A percentile compares a stretch with the other conserved stretches of the same genome.
Evolutionary conservation across 2,888 invertebrate species (phyloP).

Genomic region (Phragmatobia fuliginosa): DNA sequence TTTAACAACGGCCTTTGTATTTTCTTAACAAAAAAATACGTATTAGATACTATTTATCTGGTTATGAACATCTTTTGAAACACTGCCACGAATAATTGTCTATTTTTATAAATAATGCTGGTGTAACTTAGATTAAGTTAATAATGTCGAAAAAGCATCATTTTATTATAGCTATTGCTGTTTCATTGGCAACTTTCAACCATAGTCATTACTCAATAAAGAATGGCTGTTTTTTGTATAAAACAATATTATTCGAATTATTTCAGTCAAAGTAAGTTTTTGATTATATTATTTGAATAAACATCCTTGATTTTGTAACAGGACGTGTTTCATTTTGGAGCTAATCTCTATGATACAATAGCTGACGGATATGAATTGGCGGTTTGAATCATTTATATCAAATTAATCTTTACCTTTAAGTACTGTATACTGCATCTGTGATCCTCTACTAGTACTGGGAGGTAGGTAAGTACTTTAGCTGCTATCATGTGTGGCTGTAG

Average conservation of each 20-base stretch:
- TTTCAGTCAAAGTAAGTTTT: slow-evolving; percentile 47
- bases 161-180: slow-evolving; percentile 2
- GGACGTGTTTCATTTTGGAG: slow-evolving; percentile 50
- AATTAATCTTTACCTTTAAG: background rate
- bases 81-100: slow-evolving; percentile 17
- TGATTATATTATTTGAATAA: slow-evolving; percentile 50
- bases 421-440: no score
- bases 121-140: slow-evolving; percentile 2
- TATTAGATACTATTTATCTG: background rate
- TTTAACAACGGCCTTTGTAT: no score
- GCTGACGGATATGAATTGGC: slow-evolving; percentile 24
- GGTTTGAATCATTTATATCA: slow-evolving; percentile 6
- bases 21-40: no score
- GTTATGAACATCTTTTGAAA: background rate
- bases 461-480: no score
- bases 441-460: no score
- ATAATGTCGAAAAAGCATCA: slow-evolving; percentile 8
- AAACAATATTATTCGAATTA: slow-evolving; percentile 17
- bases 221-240: slow-evolving; percentile 21
- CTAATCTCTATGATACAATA: slow-evolving; percentile 29
- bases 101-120: slow-evolving; percentile 13
- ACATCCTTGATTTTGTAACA: slow-evolving; percentile 47
- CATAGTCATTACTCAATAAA: slow-evolving; percentile 13
- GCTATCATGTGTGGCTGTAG: no score
- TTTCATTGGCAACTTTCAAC: slow-evolving; percentile 2